Percentiles rank a stretch among this genome's conserved stretches.
phyloP scores from a whole-genome alignment of 2,113 vertebrate species.

The Paramisgurnus dabryanus region DNA sequence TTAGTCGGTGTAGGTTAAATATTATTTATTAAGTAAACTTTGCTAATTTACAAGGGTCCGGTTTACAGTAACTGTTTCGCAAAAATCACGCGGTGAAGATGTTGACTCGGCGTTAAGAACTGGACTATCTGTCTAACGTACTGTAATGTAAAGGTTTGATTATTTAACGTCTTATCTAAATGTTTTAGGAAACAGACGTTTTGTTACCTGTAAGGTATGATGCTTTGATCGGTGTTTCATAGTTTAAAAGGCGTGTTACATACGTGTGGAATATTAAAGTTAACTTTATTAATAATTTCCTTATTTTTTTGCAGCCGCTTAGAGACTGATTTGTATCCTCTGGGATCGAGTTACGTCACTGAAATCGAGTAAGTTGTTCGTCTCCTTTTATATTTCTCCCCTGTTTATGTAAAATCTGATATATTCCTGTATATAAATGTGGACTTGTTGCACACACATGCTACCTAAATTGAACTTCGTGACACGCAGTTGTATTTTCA shows the following conservation, averaged over 20 bases:
- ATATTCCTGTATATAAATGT: not conserved
- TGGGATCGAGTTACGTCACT: slow-evolving; percentile 80
- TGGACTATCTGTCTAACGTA: not conserved
- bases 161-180: not conserved
- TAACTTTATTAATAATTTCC: not conserved
- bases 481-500: not conserved
- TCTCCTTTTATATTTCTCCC: not conserved
- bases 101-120: not conserved
- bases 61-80: not conserved
- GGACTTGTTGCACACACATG: not conserved
- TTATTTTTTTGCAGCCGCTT: slow-evolving; percentile 69
- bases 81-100: not conserved
- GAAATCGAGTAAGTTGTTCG: slow-evolving; percentile 75
- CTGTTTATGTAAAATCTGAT: not conserved
- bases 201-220: no score
- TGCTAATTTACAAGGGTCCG: not conserved
- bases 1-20: not conserved
- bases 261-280: not conserved
- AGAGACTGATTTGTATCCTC: slow-evolving; percentile 81
- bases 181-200: not conserved
- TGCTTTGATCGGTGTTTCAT: no score
- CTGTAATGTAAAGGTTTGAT: not conserved
- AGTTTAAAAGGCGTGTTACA: no score
- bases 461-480: not conserved
- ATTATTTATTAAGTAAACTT: not conserved